phyloP scores from a whole-genome alignment of 2,888 invertebrate genomes.

The Apodemia duryi region DNA sequence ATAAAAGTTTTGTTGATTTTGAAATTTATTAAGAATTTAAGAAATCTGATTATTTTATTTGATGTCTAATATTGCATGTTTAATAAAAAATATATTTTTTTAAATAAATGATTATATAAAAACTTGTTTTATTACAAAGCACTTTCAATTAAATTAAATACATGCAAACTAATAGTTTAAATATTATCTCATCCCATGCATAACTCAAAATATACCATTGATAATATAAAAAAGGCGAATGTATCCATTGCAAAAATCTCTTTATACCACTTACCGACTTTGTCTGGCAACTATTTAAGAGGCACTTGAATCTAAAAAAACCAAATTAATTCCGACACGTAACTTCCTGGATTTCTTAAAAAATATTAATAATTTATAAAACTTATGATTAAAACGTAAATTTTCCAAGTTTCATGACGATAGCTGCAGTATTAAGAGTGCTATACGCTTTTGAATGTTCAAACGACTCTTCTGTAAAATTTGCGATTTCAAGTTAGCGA shows the following conservation, averaged over 20 bases:
- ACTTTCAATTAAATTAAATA: too few species aligned
- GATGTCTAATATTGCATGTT: too few species aligned
- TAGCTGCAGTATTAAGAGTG: conserved; percentile 4
- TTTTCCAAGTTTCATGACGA: background rate
- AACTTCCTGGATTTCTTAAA: background rate
- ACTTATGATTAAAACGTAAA: background rate
- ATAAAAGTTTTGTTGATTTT: too few species aligned
- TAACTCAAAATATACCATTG: too few species aligned
- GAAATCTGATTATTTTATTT: too few species aligned
- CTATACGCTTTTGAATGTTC: conserved; percentile 4
- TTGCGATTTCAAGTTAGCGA: background rate
- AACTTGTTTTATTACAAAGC: too few species aligned
- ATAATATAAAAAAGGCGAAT: too few species aligned
- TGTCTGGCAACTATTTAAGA: background rate
- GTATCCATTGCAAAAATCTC: too few species aligned
- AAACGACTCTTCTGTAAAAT: conserved; percentile 1
- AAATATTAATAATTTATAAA: conserved; percentile 5
- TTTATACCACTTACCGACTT: background rate
- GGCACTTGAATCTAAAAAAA: conserved; percentile 3
- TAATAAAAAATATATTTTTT: too few species aligned
- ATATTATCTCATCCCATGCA: too few species aligned
- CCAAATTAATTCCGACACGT: background rate
- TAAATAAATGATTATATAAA: too few species aligned
- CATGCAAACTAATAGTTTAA: too few species aligned
- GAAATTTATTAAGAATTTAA: background rate